Base-by-base conservation (phyloP, 1,140 invertebrate genomes). In the Macrobrachium nipponense region DNA sequence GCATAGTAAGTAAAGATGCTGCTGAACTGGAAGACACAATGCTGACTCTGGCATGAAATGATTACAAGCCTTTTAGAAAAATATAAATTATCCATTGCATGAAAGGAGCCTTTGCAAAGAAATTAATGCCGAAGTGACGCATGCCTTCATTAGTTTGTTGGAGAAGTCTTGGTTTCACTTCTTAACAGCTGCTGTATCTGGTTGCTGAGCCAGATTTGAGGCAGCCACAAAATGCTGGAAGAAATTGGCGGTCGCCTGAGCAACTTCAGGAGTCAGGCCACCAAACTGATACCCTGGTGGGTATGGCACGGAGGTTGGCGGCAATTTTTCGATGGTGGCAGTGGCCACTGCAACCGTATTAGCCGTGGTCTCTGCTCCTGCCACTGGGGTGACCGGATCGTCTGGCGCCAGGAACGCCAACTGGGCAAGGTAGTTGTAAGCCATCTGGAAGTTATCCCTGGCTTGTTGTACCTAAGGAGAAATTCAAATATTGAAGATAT, bases 381-480 rank as follows among this genome's bases (percentile, higher is more conserved):
- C 17, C 10, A 23, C 11, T n/a, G 20, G 10, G 3, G 77, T 14
- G 0, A 59, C 27, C 6, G 78, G 79, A 64, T 80, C 79, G 66
- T 80, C 79, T 11, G 79, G 79, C 10, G 79, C 79, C 18, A 80
- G 17, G 64, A 18, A n/a, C 64, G 79, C 36, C 43, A 80, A 23
- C 20, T 80, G 36, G 43, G 79, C 79, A 18, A 80, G 51, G 44
- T 70, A 80, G 64, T 80, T 80, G 64, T 80, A 80, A 58, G 79
- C 79, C 8, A 14, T n/a, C 12, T 80, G 64, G 79, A 80, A 80
- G 79, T 80, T 80, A n/a, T 51, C 59, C 10, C 64, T 66, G 36
- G 79, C 79, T 59, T 80, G 79, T n/a, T 51, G 17, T 11, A 80
- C 79, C 79, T 80, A 61, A 5, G 8, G 44, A 51, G 12, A 70